Evolutionary conservation across 2,888 invertebrate species (phyloP).

Genomic region (Ametastegia equiseti): DNA sequence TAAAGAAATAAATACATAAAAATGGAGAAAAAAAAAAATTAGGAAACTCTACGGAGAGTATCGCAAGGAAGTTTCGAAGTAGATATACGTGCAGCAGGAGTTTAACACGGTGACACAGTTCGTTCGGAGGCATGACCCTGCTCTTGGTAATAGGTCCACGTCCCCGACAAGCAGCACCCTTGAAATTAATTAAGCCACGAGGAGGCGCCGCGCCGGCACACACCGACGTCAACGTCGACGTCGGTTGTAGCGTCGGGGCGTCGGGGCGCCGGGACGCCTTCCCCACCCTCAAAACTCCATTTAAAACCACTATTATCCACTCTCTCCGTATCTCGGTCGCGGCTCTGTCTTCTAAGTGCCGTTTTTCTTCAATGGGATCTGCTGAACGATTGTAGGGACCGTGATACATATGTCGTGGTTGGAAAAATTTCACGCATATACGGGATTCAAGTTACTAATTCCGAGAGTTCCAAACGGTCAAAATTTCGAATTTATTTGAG

Average conservation of each 20-base stretch:
- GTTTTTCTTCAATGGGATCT: background rate
- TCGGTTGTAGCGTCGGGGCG: background rate
- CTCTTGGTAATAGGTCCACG: constrained; percentile 69
- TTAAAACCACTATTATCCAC: background rate
- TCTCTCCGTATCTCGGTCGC: background rate
- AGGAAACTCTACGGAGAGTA: background rate
- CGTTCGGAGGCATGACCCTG: constrained; percentile 69
- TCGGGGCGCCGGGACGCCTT: background rate
- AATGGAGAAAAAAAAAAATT: background rate
- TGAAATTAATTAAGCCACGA: constrained; percentile 44
- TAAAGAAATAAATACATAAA: too few relatives aligned
- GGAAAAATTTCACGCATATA: too few relatives aligned
- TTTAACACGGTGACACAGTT: constrained; percentile 72
- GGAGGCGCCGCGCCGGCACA: constrained; percentile 1
- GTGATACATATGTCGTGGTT: too few relatives aligned
- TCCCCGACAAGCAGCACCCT: constrained; percentile 38
- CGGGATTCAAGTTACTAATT: too few relatives aligned
- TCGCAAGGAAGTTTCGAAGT: background rate
- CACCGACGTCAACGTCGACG: background rate
- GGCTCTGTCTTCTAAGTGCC: background rate
- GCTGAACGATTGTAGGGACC: background rate
- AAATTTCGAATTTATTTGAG: too few relatives aligned
- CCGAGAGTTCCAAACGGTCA: too few relatives aligned
- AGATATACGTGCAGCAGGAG: constrained; percentile 62
- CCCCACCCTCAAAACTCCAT: constrained; percentile 9